Base-by-base conservation (phyloP, 2,888 invertebrate genomes). In the Eupithecia dodoneata region DNA sequence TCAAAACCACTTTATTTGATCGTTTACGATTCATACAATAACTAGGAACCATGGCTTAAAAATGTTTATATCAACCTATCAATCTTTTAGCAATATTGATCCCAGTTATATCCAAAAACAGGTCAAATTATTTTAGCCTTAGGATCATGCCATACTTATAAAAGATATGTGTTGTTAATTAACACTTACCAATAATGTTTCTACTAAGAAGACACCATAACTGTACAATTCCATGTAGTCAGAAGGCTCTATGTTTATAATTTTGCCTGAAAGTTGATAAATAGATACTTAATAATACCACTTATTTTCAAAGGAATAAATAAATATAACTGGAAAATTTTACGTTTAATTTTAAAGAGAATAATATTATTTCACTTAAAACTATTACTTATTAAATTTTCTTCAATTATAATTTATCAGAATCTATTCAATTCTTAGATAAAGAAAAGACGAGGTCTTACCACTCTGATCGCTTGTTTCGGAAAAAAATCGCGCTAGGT, bases 211-310 rank as follows among this genome's bases (percentile, higher is more conserved):
- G 2, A 94, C 90, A 4, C 96, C 95, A 75, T 94, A 92, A 74
- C 96, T 96, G 81, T 96, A 96, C 84, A 95, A 91, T 76, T 95
- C 89, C 93, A 96, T 93, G 76, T 93, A 92, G 71, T 95, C 92
- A 78, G 88, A 84, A 66, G 96, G 96, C 75, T 91, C 86, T 65
- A 95, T 89, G 77, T 95, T 90, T 70, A 89, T 86, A 79, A 96
- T 94, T 85, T 94, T 93, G 67, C 95, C 95, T 87, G 83, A 85
- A 95, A 84, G 18, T 30, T 52, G 90, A 86, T 49, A 91, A 83
- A 44, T 30, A 71, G 2, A 45, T 15, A n/a, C 4, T 44, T 15
- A 41, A 66, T 42, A 66, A 66, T 15, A 12, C 15, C 41, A 13
- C 12, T 41, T 41, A 65, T 65, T 41, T n/a, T 55, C 7, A 52